Percentiles rank a stretch among this genome's conserved stretches.
Evolutionary conservation across 2,797 vertebrate genomes (phyloP).

Genomic region (Rhabdophis nuchalis): DNA sequence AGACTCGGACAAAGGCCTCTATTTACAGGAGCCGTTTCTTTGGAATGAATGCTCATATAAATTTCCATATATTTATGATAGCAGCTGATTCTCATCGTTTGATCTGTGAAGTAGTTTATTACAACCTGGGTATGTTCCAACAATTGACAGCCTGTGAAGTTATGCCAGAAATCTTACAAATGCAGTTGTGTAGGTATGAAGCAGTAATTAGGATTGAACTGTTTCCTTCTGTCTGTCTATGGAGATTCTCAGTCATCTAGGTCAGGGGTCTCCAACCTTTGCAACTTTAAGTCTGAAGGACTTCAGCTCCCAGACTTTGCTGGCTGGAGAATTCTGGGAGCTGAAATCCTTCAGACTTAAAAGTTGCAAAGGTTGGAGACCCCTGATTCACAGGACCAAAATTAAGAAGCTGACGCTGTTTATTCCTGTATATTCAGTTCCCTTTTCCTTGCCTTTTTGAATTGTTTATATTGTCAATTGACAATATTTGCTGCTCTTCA

Average conservation of each 20-base stretch:
- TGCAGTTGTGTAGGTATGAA: not conserved
- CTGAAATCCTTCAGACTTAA: no score
- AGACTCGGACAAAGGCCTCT: not conserved
- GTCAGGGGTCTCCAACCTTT: no score
- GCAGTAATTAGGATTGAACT: not conserved
- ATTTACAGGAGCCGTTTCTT: constrained; percentile 5
- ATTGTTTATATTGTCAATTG: not conserved
- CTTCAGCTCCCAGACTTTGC: no score
- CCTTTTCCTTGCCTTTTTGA: not conserved
- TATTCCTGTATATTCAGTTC: not conserved
- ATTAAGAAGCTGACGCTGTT: not conserved
- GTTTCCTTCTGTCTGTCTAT: not conserved
- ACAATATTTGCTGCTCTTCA: not conserved
- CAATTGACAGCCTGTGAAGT: not conserved
- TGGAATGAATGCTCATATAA: constrained; percentile 20
- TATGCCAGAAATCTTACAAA: constrained; percentile 46
- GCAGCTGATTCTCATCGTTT: not conserved
- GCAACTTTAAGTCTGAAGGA: no score
- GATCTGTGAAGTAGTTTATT: constrained; percentile 8
- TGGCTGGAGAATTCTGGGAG: no score
- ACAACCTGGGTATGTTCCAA: not conserved
- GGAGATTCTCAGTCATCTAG: not conserved
- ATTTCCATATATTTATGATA: not conserved
- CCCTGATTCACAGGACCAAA: no score
- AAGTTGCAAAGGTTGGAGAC: no score